A percentile compares a stretch with the other conserved stretches of the same genome.
phyloP scores from a whole-genome alignment of 2,888 invertebrate genomes.

The Rhodophaea formosa region DNA sequence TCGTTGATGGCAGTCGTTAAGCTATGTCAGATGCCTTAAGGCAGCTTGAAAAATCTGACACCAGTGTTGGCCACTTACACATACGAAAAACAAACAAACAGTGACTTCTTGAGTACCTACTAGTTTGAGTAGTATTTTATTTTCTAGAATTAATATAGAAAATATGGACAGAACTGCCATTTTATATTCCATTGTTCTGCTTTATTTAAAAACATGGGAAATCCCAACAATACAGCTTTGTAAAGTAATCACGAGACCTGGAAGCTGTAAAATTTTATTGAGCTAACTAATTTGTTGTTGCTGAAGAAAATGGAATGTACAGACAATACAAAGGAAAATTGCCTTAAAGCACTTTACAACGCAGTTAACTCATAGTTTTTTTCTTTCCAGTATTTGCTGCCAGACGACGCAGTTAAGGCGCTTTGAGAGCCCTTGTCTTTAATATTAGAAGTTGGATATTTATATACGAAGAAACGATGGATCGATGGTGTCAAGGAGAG shows the following conservation, averaged over 20 bases:
- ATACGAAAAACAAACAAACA: no score
- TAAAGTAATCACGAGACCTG: slow-evolving; percentile 19
- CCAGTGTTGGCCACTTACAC: no score
- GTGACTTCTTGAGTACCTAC: no score
- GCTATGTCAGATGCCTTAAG: no score
- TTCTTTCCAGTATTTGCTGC: not conserved
- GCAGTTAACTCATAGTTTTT: not conserved
- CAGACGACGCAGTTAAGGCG: not conserved
- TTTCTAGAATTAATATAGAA: not conserved
- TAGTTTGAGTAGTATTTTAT: no score
- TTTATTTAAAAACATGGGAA: slow-evolving; percentile 1
- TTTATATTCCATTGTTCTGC: not conserved
- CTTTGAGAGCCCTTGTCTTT: not conserved
- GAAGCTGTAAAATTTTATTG: slow-evolving; percentile 19
- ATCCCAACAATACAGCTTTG: slow-evolving; percentile 12
- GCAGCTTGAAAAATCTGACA: no score
- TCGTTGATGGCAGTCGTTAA: no score
- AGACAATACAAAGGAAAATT: slow-evolving; percentile 18
- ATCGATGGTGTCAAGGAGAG: no score
- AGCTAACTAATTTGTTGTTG: slow-evolving; percentile 20
- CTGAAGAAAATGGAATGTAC: slow-evolving; percentile 22
- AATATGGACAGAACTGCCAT: not conserved
- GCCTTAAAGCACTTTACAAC: not conserved
- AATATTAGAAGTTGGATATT: no score
- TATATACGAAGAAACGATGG: no score